These are phyloP conservation scores for Calyptomena viridis DNA, from an alignment of 2,113 vertebrate genomes.

Conservation along the genomic window DNA sequence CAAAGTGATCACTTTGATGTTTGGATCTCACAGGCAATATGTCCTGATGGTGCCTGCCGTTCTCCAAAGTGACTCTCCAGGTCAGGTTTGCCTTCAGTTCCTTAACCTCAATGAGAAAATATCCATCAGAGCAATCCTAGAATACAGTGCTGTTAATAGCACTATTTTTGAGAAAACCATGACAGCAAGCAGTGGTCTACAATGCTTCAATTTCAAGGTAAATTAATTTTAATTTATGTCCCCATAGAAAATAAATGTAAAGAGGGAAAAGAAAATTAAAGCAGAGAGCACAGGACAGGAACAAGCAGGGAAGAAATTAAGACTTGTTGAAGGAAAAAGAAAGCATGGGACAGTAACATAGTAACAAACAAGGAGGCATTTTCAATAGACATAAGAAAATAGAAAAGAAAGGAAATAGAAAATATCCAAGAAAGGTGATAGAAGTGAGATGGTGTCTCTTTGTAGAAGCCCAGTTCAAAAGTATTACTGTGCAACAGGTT, in stretches of 20 bases:
- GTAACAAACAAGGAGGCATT: neutral
- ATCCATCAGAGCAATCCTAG: neutral
- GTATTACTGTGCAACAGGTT: neutral
- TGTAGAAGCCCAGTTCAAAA: neutral
- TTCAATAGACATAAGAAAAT: neutral
- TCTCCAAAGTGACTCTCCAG: slow-evolving; percentile 33
- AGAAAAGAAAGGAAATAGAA: neutral
- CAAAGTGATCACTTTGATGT: neutral
- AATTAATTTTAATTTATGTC: neutral
- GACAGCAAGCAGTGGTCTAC: neutral
- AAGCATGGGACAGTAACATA: neutral
- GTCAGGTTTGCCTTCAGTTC: slow-evolving; percentile 59
- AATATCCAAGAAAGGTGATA: neutral
- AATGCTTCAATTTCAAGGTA: slow-evolving; percentile 61
- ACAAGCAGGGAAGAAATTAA: neutral
- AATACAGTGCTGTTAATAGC: slow-evolving; percentile 26
- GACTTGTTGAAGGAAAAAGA: neutral
- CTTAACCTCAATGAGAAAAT: slow-evolving; percentile 35
- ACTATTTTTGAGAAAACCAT: slow-evolving; percentile 39
- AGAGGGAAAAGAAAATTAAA: neutral
- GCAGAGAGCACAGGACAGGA: neutral
- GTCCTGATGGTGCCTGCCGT: slow-evolving; percentile 63
- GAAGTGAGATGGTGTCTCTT: neutral
- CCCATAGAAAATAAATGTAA: neutral
- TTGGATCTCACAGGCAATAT: slow-evolving; percentile 57